Percentiles rank a stretch among this genome's conserved stretches.
Conservation (phyloP, 2,113 vertebrate genomes). For the Hystrix cristata region DNA sequence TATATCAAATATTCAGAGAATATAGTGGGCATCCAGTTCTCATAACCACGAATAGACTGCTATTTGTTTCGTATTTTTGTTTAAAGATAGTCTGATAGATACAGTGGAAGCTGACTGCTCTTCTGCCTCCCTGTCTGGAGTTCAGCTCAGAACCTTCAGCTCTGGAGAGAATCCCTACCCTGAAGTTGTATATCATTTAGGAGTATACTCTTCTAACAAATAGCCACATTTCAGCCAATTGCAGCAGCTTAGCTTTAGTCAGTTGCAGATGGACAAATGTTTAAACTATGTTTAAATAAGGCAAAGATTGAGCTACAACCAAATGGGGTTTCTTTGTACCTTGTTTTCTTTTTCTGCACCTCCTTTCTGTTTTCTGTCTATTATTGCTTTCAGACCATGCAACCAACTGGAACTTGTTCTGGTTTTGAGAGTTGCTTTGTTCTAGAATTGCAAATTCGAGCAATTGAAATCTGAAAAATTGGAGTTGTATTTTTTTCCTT, state of each 20-base stretch:
- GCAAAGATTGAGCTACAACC: background rate
- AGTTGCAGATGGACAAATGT: background rate
- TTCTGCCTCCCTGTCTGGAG: too few species aligned
- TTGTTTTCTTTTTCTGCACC: background rate
- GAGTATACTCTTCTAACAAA: background rate
- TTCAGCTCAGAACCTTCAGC: background rate
- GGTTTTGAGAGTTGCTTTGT: background rate
- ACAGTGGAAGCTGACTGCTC: fast-evolving
- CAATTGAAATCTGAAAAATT: background rate
- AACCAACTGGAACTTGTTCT: background rate
- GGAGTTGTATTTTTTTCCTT: background rate
- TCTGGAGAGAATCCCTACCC: background rate
- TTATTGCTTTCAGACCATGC: background rate
- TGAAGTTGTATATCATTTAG: background rate
- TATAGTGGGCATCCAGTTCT: background rate
- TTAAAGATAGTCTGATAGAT: background rate
- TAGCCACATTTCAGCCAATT: background rate
- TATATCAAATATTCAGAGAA: background rate
- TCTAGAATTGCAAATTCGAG: background rate
- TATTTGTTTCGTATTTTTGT: background rate
- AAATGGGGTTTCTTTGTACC: background rate
- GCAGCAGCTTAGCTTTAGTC: background rate
- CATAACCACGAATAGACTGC: background rate
- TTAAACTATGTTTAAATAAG: background rate
- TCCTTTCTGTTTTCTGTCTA: background rate